A percentile compares a stretch with the other conserved stretches of the same genome.
phyloP scores from a whole-genome alignment of 2,797 vertebrate genomes.

The Epinephelus awoara region DNA sequence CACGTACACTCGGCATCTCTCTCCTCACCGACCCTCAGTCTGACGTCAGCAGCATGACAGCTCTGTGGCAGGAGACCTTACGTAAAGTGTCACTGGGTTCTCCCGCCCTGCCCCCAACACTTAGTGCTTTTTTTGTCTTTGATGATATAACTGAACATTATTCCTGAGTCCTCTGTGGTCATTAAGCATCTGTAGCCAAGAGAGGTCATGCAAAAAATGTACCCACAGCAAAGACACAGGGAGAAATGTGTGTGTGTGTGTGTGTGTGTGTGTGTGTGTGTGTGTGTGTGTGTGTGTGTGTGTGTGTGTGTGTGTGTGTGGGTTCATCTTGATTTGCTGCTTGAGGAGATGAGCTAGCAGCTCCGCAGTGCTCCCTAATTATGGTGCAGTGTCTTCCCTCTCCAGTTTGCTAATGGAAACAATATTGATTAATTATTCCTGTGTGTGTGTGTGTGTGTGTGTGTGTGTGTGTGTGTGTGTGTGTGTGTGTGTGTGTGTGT shows the following conservation, averaged over 20 bases:
- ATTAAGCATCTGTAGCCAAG: slow-evolving; percentile 49
- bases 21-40: slow-evolving; percentile 24
- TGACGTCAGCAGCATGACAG: slow-evolving; percentile 68
- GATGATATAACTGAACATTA: slow-evolving; percentile 69
- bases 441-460: slow-evolving; percentile 13
- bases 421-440: slow-evolving; percentile 77
- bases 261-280: slow-evolving; percentile 19
- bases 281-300: slow-evolving; percentile 27
- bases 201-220: slow-evolving; percentile 43
- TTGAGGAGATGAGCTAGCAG: slow-evolving; percentile 66
- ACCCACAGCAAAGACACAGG: slow-evolving; percentile 22
- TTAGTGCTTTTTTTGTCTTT: slow-evolving; percentile 33
- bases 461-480: slow-evolving; percentile 21
- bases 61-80: slow-evolving; percentile 60
- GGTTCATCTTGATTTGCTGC: slow-evolving; percentile 63
- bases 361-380: slow-evolving; percentile 71
- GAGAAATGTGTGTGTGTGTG: background rate
- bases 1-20: background rate
- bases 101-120: slow-evolving; percentile 36
- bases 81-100: slow-evolving; percentile 65
- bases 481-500: slow-evolving; percentile 16
- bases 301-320: slow-evolving; percentile 28
- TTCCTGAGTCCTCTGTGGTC: slow-evolving; percentile 53
- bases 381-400: slow-evolving; percentile 71
- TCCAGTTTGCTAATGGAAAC: slow-evolving; percentile 75